Conservation (phyloP, 2,113 vertebrate genomes). For the Hemibates koningsi region DNA sequence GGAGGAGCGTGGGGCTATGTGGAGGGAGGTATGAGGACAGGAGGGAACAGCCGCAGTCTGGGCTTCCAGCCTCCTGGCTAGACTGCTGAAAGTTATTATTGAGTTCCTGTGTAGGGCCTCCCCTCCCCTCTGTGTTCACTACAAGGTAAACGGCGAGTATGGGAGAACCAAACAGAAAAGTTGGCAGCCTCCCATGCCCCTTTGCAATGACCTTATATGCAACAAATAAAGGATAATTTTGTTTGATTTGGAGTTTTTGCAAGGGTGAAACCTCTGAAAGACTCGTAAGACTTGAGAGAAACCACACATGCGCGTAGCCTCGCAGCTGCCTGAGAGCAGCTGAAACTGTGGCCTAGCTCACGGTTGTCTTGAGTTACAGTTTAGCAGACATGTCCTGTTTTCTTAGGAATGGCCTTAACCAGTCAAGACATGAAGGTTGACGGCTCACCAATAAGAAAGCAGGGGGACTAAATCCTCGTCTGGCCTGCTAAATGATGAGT, state of each 20-base stretch:
- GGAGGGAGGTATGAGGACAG: constrained; percentile 58
- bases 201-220: constrained; percentile 76
- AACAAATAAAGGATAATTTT: constrained; percentile 72
- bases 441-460: constrained; percentile 37
- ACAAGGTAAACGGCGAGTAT: constrained; percentile 50
- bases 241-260: constrained; percentile 55
- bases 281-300: constrained; percentile 6
- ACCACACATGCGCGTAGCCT: constrained; percentile 14
- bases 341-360: constrained; percentile 33
- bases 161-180: constrained; percentile 40
- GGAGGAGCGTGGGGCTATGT: constrained; percentile 59
- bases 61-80: constrained; percentile 88
- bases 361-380: constrained; percentile 59
- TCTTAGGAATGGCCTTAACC: constrained; percentile 53
- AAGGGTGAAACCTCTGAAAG: constrained; percentile 36
- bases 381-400: constrained; percentile 55
- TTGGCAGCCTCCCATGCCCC: constrained; percentile 61
- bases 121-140: constrained; percentile 77
- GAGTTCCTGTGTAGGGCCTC: constrained; percentile 82
- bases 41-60: constrained; percentile 86
- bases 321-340: constrained; percentile 61
- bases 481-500: constrained; percentile 38
- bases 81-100: constrained; percentile 92
- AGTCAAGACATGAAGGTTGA: constrained; percentile 65
- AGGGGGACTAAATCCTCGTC: constrained; percentile 37